phyloP scores from a whole-genome alignment of 1,140 invertebrate genomes.

The Microplitis demolitor region DNA sequence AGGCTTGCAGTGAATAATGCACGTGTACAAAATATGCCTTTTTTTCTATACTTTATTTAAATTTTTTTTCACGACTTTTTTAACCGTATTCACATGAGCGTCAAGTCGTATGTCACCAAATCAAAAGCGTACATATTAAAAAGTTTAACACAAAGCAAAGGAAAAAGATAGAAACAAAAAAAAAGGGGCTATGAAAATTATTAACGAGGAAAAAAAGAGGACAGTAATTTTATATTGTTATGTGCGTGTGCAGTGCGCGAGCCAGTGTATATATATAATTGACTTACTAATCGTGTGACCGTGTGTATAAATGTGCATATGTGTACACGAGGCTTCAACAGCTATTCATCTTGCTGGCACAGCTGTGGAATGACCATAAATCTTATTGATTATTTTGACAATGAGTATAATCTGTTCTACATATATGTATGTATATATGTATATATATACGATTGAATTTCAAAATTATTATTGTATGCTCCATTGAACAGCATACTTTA shows the following conservation, averaged over 20 bases:
- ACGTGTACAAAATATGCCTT: not conserved
- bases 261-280: not conserved
- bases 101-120: no score
- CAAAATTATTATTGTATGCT: not conserved
- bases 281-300: slow-evolving; percentile 2
- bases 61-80: no score
- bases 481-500: not conserved
- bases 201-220: no score
- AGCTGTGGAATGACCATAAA: slow-evolving; percentile 12
- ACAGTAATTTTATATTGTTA: no score
- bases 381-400: slow-evolving; percentile 7
- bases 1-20: not conserved
- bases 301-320: not conserved
- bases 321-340: not conserved
- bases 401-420: not conserved
- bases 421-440: not conserved
- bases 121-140: no score
- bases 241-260: not conserved
- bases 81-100: no score
- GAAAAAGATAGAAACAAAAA: no score
- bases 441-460: not conserved
- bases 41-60: not conserved
- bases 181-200: no score
- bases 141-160: no score
- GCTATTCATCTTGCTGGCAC: slow-evolving; percentile 10